Conservation (phyloP, 2,113 vertebrate species). For the Anguilla rostrata region DNA sequence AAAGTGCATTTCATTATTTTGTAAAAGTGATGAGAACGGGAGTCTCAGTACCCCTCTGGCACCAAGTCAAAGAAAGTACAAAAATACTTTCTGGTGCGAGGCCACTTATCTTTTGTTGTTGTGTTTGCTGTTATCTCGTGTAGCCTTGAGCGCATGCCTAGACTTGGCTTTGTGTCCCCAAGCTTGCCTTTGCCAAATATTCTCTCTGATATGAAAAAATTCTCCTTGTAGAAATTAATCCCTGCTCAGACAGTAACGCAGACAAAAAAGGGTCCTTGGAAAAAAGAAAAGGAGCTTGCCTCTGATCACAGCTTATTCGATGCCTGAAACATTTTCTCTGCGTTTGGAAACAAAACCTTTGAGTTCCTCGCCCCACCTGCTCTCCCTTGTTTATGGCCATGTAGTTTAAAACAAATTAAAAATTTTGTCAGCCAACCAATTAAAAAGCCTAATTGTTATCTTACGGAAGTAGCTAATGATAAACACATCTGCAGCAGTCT, state of each 20-base stretch:
- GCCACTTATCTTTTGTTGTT: neutral
- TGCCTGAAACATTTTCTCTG: neutral
- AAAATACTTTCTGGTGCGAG: neutral
- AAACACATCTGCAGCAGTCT: neutral
- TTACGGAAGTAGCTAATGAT: neutral
- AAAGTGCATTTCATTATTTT: neutral
- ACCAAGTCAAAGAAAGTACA: neutral
- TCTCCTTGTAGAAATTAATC: neutral
- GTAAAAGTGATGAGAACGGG: neutral
- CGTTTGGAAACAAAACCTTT: neutral
- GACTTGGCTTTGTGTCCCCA: neutral
- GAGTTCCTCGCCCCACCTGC: neutral
- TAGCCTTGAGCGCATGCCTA: neutral
- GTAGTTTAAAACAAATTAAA: neutral
- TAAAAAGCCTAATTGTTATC: neutral
- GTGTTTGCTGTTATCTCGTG: neutral
- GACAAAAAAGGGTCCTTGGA: neutral
- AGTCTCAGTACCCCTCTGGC: neutral
- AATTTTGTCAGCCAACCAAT: neutral
- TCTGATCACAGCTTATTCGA: neutral
- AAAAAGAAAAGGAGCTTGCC: neutral
- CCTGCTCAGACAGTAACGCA: neutral
- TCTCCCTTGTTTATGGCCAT: neutral
- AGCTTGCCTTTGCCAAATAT: constrained; percentile 4
- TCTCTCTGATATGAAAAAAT: neutral